These are phyloP conservation scores for Dallia pectoralis DNA, from an alignment of 2,797 vertebrate species.

Conservation along the genomic window DNA sequence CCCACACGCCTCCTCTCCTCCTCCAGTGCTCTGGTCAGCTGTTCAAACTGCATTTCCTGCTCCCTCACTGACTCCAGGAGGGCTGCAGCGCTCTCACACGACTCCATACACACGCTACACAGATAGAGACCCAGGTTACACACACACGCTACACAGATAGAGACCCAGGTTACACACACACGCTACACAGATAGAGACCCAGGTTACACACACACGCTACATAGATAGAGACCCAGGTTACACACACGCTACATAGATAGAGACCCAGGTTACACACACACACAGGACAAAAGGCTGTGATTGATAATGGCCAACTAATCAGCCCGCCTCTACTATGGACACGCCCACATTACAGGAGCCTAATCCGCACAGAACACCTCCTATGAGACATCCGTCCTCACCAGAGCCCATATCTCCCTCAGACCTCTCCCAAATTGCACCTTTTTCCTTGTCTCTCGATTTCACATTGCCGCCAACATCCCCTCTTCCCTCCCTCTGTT, in stretches of 20 bases:
- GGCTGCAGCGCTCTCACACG: constrained; percentile 95
- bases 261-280: not conserved
- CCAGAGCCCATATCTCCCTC: not conserved
- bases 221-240: constrained; percentile 47
- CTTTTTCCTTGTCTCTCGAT: not conserved
- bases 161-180: not conserved
- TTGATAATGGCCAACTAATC: not conserved
- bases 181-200: not conserved
- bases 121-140: constrained; percentile 43
- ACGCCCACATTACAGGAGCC: constrained; percentile 51
- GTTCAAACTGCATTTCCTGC: constrained; percentile 99
- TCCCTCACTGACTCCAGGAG: constrained; percentile 99
- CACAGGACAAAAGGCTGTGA: not conserved
- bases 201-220: constrained; percentile 76
- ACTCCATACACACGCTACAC: constrained; percentile 82
- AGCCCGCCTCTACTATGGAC: constrained; percentile 23
- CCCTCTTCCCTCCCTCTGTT: not conserved
- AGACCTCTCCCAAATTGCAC: not conserved
- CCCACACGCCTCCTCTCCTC: constrained; percentile 98
- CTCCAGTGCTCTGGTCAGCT: constrained; percentile 98
- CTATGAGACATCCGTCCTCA: constrained; percentile 10
- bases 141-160: not conserved
- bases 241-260: not conserved
- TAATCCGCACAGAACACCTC: constrained; percentile 26
- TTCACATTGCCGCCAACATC: not conserved